phyloP scores from a whole-genome alignment of 1,140 invertebrate species.

The Hylaeus anthracinus region DNA sequence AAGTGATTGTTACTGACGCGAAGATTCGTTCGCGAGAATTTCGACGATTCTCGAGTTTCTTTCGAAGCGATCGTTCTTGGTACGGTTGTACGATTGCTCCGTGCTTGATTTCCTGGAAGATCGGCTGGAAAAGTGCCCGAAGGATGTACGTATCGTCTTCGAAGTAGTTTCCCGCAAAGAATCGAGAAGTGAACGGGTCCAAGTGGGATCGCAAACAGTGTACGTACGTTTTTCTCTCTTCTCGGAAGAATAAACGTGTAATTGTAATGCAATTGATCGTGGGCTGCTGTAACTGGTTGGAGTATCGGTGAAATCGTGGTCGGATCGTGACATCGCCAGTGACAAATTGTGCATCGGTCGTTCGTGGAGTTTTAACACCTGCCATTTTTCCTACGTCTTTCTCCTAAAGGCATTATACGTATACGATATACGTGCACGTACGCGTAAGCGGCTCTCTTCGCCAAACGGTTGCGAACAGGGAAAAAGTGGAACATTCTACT shows the following conservation, averaged over 20 bases:
- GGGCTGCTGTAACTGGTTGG: conserved; percentile 7
- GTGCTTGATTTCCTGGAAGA: not conserved
- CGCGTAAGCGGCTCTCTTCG: conserved; percentile 1
- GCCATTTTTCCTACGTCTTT: not conserved
- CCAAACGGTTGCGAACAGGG: conserved; percentile 25
- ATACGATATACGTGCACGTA: no score
- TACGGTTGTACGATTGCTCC: not conserved
- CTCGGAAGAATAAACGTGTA: not conserved
- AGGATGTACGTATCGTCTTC: not conserved
- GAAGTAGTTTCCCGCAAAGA: not conserved
- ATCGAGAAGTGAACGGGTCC: conserved; percentile 21
- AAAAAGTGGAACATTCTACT: conserved; percentile 48
- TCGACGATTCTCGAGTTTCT: not conserved
- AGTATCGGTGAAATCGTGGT: conserved; percentile 14
- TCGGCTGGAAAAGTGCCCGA: not conserved
- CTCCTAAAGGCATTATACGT: not conserved
- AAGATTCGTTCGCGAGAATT: not conserved
- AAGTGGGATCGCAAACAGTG: not conserved
- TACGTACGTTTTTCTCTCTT: not conserved
- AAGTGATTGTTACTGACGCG: not conserved
- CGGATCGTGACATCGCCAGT: not conserved
- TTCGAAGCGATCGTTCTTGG: not conserved
- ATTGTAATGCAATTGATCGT: conserved; percentile 41
- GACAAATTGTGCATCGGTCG: not conserved
- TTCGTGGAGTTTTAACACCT: not conserved